Evolutionary conservation across 2,888 invertebrate genomes (phyloP), one percentile per base, ranked within the genome.

Genomic region (Eupithecia exiguata): DNA sequence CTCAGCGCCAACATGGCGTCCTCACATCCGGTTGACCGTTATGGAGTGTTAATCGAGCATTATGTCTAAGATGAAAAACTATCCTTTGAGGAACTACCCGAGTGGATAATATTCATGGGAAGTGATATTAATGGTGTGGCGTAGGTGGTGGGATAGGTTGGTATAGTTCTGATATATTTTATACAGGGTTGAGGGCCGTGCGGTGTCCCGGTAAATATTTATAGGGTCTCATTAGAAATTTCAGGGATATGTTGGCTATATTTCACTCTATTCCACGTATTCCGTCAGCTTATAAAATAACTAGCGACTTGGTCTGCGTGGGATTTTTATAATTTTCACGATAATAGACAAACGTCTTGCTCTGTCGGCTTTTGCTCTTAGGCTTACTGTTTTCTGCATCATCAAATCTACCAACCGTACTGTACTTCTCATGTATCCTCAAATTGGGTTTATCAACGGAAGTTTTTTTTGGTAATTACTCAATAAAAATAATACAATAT

Each of bases 41-140:
- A 92, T 91, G 88, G 89, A 91, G 92, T 94, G 93, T 92, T 93
- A 93, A 94, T 93, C 92, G 93, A 91, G 92, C 92, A 90, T 93
- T 91, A 89, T 89, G 91, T 90, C 89, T 89, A 86, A 88, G 87
- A 91, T 92, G 93, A 92, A 92, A 93, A 93, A 92, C 90, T 93
- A 92, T 90, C 87, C 83, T 79, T 78, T 79, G 80, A 79, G 77
- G 79, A 83, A 76, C 79, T 77, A 78, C 76, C 85, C 81, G 80
- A 73, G 81, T 81, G 85, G 85, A 88, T 90, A 86, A 88, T 89
- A 88, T 87, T 83, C 78, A 84, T 81, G 80, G 81, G 75, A 77
- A 80, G 76, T 77, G 69, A 68, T 77, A 77, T 79, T 77, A 78
- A 75, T 73, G 68, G 25, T 53, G 25, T 66, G 18, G 9, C 16